A percentile compares a stretch with the other conserved stretches of the same genome.
Evolutionary conservation across 2,888 invertebrate species (phyloP).

Genomic region (Himalopsyche tibetana): DNA sequence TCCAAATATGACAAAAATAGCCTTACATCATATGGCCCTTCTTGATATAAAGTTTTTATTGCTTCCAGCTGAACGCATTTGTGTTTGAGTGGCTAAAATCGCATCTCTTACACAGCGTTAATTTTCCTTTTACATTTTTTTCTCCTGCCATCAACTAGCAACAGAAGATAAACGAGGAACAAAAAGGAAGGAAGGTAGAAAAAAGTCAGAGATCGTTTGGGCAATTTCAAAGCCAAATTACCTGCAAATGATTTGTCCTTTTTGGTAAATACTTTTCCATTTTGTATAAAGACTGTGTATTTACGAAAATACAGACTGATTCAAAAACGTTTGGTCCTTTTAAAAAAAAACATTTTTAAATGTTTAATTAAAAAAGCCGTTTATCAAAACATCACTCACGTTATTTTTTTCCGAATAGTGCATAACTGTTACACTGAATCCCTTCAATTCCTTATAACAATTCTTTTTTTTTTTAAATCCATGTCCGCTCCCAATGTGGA

Average conservation of each 20-base stretch:
- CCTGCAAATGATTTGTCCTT: conserved; percentile 27
- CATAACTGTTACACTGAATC: too few species aligned
- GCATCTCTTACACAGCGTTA: conserved; percentile 26
- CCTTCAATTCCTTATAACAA: too few species aligned
- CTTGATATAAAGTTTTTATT: conserved; percentile 21
- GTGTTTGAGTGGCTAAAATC: conserved; percentile 34
- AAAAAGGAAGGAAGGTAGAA: neutral
- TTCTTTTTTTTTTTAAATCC: too few species aligned
- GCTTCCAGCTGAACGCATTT: conserved; percentile 5
- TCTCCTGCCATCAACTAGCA: neutral
- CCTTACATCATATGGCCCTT: conserved; percentile 1
- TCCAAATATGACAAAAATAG: conserved; percentile 6
- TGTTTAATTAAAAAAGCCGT: too few species aligned
- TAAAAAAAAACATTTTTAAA: too few species aligned
- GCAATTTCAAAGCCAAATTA: conserved; percentile 26
- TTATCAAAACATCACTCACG: too few species aligned
- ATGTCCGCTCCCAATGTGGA: too few species aligned
- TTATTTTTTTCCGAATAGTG: too few species aligned
- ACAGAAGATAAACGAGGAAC: conserved; percentile 10
- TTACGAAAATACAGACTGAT: neutral
- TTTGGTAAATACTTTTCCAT: conserved; percentile 2
- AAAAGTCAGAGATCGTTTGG: conserved; percentile 22
- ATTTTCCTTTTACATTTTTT: conserved; percentile 20
- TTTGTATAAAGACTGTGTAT: neutral
- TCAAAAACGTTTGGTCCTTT: too few species aligned